These are phyloP conservation scores for Cinara cedri DNA, from an alignment of 2,888 invertebrate species.

Conservation along the genomic window DNA sequence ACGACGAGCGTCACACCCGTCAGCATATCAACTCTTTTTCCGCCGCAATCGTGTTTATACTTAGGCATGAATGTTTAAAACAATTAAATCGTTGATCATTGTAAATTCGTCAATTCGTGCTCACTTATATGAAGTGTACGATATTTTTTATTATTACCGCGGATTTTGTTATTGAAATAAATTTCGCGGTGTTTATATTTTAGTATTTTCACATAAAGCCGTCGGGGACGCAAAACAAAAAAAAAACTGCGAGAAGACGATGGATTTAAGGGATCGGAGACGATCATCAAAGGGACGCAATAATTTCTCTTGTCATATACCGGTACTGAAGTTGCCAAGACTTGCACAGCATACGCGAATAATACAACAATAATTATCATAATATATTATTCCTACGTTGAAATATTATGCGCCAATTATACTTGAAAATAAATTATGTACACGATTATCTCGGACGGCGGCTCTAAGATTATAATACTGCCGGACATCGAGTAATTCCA, in stretches of 20 bases:
- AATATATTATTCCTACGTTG: conserved; percentile 22
- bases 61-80: too few relatives aligned
- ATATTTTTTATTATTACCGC: too few relatives aligned
- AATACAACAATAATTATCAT: conserved; percentile 30
- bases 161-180: too few relatives aligned
- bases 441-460: conserved; percentile 1
- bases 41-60: too few relatives aligned
- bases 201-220: too few relatives aligned
- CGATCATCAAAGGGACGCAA: conserved; percentile 10
- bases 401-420: conserved; percentile 44
- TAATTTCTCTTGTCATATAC: conserved; percentile 42
- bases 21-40: too few relatives aligned
- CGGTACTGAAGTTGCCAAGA: conserved; percentile 32
- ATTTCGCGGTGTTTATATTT: too few relatives aligned
- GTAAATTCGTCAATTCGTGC: too few relatives aligned
- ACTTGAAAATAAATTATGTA: conserved; percentile 23
- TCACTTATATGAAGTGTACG: too few relatives aligned
- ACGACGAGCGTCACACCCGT: too few relatives aligned
- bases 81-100: too few relatives aligned
- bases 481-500: neutral
- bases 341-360: neutral
- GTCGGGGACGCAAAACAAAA: neutral
- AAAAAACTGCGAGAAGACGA: conserved; percentile 2
- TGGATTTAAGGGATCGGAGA: conserved; percentile 12
- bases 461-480: neutral